These are phyloP conservation scores for Sebastes iracundus DNA, from an alignment of 2,797 vertebrate species.

Conservation along the genomic window DNA sequence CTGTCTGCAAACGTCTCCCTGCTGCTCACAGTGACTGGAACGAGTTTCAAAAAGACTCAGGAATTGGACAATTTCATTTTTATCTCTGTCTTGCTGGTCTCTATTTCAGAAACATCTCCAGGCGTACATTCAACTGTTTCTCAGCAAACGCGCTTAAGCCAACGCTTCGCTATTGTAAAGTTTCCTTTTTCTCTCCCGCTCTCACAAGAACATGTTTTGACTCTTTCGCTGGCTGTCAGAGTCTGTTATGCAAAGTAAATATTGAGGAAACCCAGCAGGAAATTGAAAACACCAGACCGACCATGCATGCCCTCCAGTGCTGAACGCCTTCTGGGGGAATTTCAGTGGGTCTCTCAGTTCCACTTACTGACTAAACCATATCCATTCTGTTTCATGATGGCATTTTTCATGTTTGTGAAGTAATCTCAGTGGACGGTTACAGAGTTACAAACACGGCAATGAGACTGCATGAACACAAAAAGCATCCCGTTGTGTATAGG, in stretches of 20 bases:
- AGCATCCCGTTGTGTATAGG: neutral
- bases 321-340: constrained; percentile 14
- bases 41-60: constrained; percentile 9
- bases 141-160: neutral
- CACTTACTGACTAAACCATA: neutral
- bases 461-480: neutral
- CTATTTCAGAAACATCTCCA: constrained; percentile 1
- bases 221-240: constrained; percentile 6
- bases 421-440: neutral
- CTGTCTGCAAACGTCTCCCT: neutral
- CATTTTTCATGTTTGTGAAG: neutral
- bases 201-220: neutral
- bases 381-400: neutral
- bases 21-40: neutral
- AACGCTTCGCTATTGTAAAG: neutral
- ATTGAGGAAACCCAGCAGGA: constrained; percentile 47
- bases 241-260: constrained; percentile 49
- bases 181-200: neutral
- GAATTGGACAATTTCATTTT: constrained; percentile 33
- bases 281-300: constrained; percentile 58
- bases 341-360: constrained; percentile 23
- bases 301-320: constrained; percentile 16
- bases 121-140: neutral
- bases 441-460: neutral
- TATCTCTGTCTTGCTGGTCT: neutral